A percentile compares a stretch with the other conserved stretches of the same genome.
phyloP scores from a whole-genome alignment of 92 coral and sea anemone genomes.

The Bergia sp. region DNA sequence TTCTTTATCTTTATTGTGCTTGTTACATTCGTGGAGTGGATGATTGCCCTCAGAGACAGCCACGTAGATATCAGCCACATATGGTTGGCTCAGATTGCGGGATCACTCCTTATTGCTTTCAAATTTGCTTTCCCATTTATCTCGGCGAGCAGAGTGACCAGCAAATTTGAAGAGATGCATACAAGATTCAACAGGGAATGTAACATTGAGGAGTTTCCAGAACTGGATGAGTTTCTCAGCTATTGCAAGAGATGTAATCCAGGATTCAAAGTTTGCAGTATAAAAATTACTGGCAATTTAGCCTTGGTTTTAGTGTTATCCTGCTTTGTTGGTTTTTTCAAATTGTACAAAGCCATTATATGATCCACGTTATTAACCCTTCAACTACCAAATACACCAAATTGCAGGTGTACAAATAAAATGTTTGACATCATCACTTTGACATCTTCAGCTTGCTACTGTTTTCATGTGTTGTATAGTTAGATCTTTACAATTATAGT shows the following conservation, averaged over 20 bases:
- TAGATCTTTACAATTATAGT: too few relatives aligned
- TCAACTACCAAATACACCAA: too few relatives aligned
- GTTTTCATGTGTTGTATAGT: too few relatives aligned
- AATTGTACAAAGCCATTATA: slow-evolving; percentile 56
- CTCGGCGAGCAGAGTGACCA: slow-evolving; percentile 71
- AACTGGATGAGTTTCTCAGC: slow-evolving; percentile 63
- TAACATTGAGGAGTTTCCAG: slow-evolving; percentile 45
- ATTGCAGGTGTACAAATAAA: too few relatives aligned
- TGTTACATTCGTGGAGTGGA: slow-evolving; percentile 58
- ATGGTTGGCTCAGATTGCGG: slow-evolving; percentile 60
- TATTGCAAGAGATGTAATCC: slow-evolving; percentile 66
- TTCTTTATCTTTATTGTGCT: slow-evolving; percentile 58
- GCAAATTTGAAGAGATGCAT: slow-evolving; percentile 64
- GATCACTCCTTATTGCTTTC: slow-evolving; percentile 64
- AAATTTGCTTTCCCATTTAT: slow-evolving; percentile 74
- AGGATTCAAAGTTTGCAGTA: slow-evolving; percentile 58
- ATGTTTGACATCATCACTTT: too few relatives aligned
- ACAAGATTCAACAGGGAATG: slow-evolving; percentile 58
- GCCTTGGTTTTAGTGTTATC: slow-evolving; percentile 65
- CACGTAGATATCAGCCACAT: slow-evolving; percentile 17
- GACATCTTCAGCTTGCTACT: too few relatives aligned
- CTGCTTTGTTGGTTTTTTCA: slow-evolving; percentile 64
- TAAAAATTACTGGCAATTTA: slow-evolving; percentile 54
- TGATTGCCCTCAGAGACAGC: slow-evolving; percentile 40
- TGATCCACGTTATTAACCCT: not conserved